Conservation (phyloP, 1,140 invertebrate genomes). For the Drosophila nebulosa region DNA sequence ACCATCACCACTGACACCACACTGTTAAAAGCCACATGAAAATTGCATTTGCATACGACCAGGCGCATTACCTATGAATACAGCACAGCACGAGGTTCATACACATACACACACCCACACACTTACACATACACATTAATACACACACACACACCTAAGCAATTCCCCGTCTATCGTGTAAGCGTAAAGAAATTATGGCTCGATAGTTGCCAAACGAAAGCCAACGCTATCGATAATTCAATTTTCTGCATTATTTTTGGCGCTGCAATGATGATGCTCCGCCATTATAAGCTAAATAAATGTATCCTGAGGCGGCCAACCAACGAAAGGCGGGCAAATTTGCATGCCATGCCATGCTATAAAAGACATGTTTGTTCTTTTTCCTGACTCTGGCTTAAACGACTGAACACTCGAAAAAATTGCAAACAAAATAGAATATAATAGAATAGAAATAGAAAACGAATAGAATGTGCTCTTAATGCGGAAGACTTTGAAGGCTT, state of each 20-base stretch:
- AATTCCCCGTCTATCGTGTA: slow-evolving; percentile 42
- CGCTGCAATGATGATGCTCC: slow-evolving; percentile 59
- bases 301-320: slow-evolving; percentile 57
- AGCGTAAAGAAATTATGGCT: slow-evolving; percentile 75
- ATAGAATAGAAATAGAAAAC: no score
- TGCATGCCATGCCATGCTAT: slow-evolving; percentile 28
- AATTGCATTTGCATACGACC: slow-evolving; percentile 71
- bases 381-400: slow-evolving; percentile 25
- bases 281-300: slow-evolving; percentile 74
- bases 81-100: neutral
- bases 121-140: neutral
- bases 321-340: slow-evolving; percentile 23
- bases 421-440: no score
- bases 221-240: slow-evolving; percentile 73
- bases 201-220: slow-evolving; percentile 43
- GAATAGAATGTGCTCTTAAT: no score
- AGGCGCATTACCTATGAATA: slow-evolving; percentile 42
- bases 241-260: slow-evolving; percentile 78
- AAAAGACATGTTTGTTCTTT: slow-evolving; percentile 26
- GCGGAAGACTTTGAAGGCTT: no score
- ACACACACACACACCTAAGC: neutral
- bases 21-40: slow-evolving; percentile 29
- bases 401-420: neutral
- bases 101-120: neutral
- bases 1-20: neutral